Evolutionary conservation across 2,113 vertebrate species (phyloP), one percentile per base, ranked within the genome.

Genomic region (Bos indicus): DNA sequence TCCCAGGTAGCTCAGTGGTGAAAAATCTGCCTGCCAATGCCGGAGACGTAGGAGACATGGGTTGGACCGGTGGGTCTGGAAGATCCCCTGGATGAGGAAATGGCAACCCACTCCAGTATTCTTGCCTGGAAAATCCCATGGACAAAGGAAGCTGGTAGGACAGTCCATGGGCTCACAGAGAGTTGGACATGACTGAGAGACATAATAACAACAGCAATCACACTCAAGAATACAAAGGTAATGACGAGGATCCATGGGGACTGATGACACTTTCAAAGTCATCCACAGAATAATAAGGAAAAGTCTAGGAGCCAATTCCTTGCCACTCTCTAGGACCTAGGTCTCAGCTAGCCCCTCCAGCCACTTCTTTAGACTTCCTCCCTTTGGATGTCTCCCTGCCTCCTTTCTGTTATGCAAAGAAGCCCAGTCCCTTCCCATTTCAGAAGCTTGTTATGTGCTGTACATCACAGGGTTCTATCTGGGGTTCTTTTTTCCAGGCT

Each of bases 251-350:
- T 8, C 21, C 21, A 4, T 48, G 13, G 16, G 14, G 11, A 56
- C 30, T 11, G 91, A 36, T 40, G 30, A 46, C 3, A 77, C 78
- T 80, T 92, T 52, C 84, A 90, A 92, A 92, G 26, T 84, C 26
- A 26, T 86, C 43, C 12, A 6, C 6, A 51, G 26, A 51, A 5
- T 0, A 57, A 23, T 19, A 6, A 54, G 54, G 3, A 28, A n/a
- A 93, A 77, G 71, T 48, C 71, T 6, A 43, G 13, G 40, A 48
- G 21, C 4, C 62, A 60, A 51, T 25, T 71, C 28, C 28, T 71
- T 40, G 9, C 19, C 40, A 6, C 9, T 62, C 10, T 30, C 1
- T 6, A 33, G 6, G 1, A 25, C 9, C 21, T 9, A 26, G 25
- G 25, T 33, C 17, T 93, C 52, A 30, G 33, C 6, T 62, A 77